Evolutionary conservation across 2,888 invertebrate genomes (phyloP).

Genomic region (Candidula unifasciata): DNA sequence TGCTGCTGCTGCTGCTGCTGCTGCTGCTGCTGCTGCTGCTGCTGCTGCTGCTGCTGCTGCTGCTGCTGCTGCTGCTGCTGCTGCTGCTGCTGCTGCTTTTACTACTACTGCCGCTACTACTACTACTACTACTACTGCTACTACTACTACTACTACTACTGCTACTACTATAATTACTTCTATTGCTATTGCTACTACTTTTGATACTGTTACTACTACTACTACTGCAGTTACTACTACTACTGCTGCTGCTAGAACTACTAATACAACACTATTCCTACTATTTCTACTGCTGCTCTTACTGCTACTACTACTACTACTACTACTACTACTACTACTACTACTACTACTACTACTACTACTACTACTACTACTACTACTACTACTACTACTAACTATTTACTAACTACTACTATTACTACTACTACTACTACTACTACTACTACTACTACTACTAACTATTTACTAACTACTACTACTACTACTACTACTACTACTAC

Average conservation of each 20-base stretch:
- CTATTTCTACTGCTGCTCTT: not conserved
- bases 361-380: not conserved
- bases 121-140: constrained; percentile 20
- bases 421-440: constrained; percentile 7
- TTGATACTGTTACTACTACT: not conserved
- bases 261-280: not conserved
- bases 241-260: not conserved
- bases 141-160: constrained; percentile 18
- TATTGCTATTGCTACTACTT: not conserved
- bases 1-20: not conserved
- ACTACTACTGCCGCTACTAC: not conserved
- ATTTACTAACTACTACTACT: too few species aligned
- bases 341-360: not conserved
- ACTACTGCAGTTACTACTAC: not conserved
- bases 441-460: constrained; percentile 8
- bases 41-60: constrained; percentile 1
- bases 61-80: not conserved
- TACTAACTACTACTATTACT: constrained; percentile 1
- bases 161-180: not conserved
- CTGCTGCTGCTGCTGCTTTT: not conserved
- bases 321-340: not conserved
- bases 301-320: not conserved
- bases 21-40: not conserved
- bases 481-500: not conserved
- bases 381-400: constrained; percentile 11